These are phyloP conservation scores for Dasypogon diadema DNA, from an alignment of 2,888 invertebrate species.

Conservation along the genomic window DNA sequence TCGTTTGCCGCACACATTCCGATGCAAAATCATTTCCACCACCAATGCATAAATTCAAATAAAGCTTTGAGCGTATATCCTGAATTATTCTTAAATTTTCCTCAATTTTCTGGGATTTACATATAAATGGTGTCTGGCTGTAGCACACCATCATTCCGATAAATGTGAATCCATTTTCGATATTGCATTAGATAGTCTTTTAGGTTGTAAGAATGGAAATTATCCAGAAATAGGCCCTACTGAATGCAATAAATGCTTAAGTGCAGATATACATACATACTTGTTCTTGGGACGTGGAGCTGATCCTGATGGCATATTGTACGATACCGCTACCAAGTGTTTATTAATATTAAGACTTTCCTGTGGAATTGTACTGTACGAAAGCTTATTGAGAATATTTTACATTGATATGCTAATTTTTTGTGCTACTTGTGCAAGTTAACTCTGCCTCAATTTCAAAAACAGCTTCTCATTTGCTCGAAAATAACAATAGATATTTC, in stretches of 20 bases:
- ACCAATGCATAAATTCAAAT: conserved; percentile 51
- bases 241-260: conserved; percentile 42
- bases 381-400: too few relatives aligned
- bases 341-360: conserved; percentile 3
- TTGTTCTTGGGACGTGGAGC: background rate
- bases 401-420: too few relatives aligned
- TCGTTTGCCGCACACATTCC: conserved; percentile 39
- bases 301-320: background rate
- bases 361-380: too few relatives aligned
- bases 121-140: conserved; percentile 49
- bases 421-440: too few relatives aligned
- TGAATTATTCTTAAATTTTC: conserved; percentile 53
- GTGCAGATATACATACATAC: conserved; percentile 27
- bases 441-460: too few relatives aligned
- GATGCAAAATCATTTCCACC: conserved; percentile 43
- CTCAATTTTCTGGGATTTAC: conserved; percentile 50
- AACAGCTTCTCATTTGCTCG: too few relatives aligned
- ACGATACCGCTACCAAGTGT: background rate
- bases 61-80: conserved; percentile 37
- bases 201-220: conserved; percentile 39
- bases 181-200: conserved; percentile 47
- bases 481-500: too few relatives aligned
- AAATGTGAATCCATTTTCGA: conserved; percentile 51
- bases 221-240: conserved; percentile 28
- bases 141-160: conserved; percentile 39